A percentile compares a stretch with the other conserved stretches of the same genome.
phyloP scores from a whole-genome alignment of 2,888 invertebrate species.

The Torymus aiolomorphi region DNA sequence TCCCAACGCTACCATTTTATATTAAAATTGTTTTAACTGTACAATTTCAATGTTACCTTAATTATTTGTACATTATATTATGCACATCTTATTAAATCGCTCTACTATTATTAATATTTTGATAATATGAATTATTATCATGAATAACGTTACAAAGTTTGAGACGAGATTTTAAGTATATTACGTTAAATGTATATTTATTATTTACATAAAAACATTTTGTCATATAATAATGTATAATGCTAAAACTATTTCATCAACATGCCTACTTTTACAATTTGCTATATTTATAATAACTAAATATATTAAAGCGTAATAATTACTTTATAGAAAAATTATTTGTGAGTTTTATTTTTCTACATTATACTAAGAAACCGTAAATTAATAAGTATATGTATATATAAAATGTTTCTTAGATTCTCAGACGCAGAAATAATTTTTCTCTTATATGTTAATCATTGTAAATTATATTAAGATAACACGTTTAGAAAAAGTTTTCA shows the following conservation, averaged over 20 bases:
- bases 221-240: neutral
- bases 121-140: slow-evolving; percentile 4
- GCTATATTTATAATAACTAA: neutral
- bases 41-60: slow-evolving; percentile 26
- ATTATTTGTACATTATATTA: slow-evolving; percentile 45
- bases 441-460: slow-evolving; percentile 16
- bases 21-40: slow-evolving; percentile 11
- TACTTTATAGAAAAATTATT: slow-evolving; percentile 29
- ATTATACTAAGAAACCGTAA: neutral
- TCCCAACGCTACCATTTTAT: slow-evolving; percentile 19
- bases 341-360: slow-evolving; percentile 11
- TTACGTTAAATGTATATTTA: neutral
- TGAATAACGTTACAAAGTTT: slow-evolving; percentile 39
- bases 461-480: neutral
- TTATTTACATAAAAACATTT: neutral
- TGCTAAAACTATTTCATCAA: neutral
- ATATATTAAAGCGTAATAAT: slow-evolving; percentile 6
- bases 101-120: neutral
- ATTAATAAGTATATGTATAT: slow-evolving; percentile 28
- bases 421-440: slow-evolving; percentile 23
- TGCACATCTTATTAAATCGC: slow-evolving; percentile 22
- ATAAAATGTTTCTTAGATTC: slow-evolving; percentile 13
- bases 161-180: slow-evolving; percentile 1
- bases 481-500: slow-evolving; percentile 7
- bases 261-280: slow-evolving; percentile 3